Conservation (phyloP, 2,113 vertebrate species). For the Bos taurus region ARS-UCD2.0 NC_037357.1:80324001-80324500, state of each 20-base stretch:
- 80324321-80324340: not conserved
- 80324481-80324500: too few species aligned
- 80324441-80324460: too few species aligned
- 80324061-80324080: conserved; percentile 13
- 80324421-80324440: not conserved
- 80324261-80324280: not conserved
- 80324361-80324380: not conserved
- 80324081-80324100: not conserved
- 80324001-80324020: conserved; percentile 60
- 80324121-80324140: not conserved
- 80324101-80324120: not conserved
- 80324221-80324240: not conserved
- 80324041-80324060: not conserved
- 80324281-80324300: not conserved
- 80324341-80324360: not conserved
- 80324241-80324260: not conserved
- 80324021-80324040: not conserved
- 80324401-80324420: not conserved
- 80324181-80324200: not conserved
- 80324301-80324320: conserved; percentile 17
- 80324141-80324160: not conserved
- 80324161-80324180: not conserved
- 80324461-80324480: too few species aligned
- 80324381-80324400: not conserved
- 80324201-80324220: not conserved